A percentile compares a stretch with the other conserved stretches of the same genome.
These are phyloP conservation scores for Hemistola chrysoprasaria DNA, from an alignment of 2,888 invertebrate species.

Conservation along the genomic window DNA sequence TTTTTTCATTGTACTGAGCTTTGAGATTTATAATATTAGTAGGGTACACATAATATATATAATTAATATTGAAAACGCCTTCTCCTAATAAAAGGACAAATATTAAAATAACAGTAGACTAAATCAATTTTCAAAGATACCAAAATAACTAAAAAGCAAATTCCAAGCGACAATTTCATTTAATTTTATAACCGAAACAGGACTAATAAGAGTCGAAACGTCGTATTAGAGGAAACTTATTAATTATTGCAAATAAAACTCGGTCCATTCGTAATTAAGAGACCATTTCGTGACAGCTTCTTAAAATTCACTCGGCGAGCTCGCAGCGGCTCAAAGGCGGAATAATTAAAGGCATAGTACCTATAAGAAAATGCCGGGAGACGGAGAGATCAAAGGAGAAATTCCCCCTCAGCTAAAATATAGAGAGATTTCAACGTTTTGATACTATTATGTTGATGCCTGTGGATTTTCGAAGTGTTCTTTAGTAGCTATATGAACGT, in stretches of 20 bases:
- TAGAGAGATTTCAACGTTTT: conserved; percentile 59
- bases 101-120: too few species aligned
- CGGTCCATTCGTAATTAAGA: conserved; percentile 70
- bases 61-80: too few species aligned
- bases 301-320: conserved; percentile 75
- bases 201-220: conserved; percentile 33
- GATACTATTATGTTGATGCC: too few species aligned
- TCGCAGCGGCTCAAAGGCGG: conserved; percentile 34
- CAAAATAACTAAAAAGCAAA: not conserved
- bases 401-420: conserved; percentile 64
- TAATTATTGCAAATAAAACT: conserved; percentile 75
- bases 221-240: conserved; percentile 53
- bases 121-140: not conserved
- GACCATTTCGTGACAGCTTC: conserved; percentile 75
- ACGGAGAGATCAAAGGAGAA: conserved; percentile 68
- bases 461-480: too few species aligned
- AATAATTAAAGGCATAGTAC: conserved; percentile 36
- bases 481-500: too few species aligned
- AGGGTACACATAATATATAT: too few species aligned
- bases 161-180: not conserved
- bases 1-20: too few species aligned
- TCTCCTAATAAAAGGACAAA: too few species aligned
- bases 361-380: conserved; percentile 71
- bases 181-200: conserved; percentile 1
- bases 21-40: too few species aligned